A percentile compares a stretch with the other conserved stretches of the same genome.
Conservation (phyloP, 1,140 invertebrate species). For the Steinernema feltiae region DNA sequence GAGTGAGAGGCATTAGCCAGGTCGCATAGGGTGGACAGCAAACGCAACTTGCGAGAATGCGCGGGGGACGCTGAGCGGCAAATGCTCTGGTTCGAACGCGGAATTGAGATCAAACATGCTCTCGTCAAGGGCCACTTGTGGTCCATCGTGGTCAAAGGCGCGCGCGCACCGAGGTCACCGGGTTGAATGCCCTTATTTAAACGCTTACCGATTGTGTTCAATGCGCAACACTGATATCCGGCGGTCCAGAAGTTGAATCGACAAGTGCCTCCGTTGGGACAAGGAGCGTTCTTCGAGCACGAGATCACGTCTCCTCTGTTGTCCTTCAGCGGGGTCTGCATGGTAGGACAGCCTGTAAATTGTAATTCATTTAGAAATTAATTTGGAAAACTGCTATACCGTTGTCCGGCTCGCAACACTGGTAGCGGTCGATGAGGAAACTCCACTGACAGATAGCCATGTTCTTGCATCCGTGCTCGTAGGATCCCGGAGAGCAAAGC, state of each 20-base stretch:
- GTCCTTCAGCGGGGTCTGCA: slow-evolving; percentile 19
- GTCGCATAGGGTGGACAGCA: not conserved
- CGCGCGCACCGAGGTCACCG: not conserved
- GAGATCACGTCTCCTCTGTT: slow-evolving; percentile 18
- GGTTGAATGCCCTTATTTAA: slow-evolving; percentile 19
- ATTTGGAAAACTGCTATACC: slow-evolving; percentile 19
- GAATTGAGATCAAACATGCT: slow-evolving; percentile 19
- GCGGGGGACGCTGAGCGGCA: not conserved
- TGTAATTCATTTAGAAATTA: not conserved
- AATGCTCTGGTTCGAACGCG: slow-evolving; percentile 16
- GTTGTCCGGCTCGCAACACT: slow-evolving; percentile 50
- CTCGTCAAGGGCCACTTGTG: slow-evolving; percentile 18
- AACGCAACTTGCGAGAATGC: not conserved
- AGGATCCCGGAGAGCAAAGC: slow-evolving; percentile 36
- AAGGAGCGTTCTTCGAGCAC: slow-evolving; percentile 30
- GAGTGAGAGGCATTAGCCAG: not conserved
- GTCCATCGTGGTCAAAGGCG: slow-evolving; percentile 1
- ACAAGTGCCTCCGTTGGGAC: slow-evolving; percentile 33
- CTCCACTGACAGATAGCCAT: slow-evolving; percentile 45
- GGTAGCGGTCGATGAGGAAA: slow-evolving; percentile 47
- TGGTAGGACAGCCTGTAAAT: slow-evolving; percentile 36
- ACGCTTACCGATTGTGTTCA: slow-evolving; percentile 23
- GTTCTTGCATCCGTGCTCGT: slow-evolving; percentile 31
- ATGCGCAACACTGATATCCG: slow-evolving; percentile 37
- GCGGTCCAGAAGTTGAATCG: slow-evolving; percentile 50